Percentiles rank a stretch among this genome's conserved stretches.
Evolutionary conservation across 2,797 vertebrate species (phyloP).

Genomic region (Cottoperca gobio): DNA sequence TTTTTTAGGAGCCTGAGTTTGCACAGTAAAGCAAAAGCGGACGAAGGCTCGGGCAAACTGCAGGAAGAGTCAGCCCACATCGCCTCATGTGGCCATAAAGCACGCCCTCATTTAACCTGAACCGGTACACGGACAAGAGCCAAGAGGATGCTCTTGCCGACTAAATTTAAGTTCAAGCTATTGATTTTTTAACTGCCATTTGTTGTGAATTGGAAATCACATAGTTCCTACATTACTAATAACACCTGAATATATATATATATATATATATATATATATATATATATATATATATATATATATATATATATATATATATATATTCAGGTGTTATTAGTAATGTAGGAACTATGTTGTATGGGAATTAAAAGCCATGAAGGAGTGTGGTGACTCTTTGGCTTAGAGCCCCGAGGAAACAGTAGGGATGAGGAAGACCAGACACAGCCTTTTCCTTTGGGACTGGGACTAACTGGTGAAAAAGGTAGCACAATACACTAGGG

Average conservation of each 20-base stretch:
- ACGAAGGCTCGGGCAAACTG: constrained; percentile 24
- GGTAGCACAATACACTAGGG: constrained; percentile 38
- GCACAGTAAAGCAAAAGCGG: constrained; percentile 25
- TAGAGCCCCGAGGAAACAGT: constrained; percentile 35
- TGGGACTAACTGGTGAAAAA: constrained; percentile 48
- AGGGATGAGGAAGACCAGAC: constrained; percentile 40
- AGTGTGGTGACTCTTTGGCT: constrained; percentile 38
- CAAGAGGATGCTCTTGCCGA: constrained; percentile 17
- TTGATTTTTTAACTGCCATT: not conserved
- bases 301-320: not conserved
- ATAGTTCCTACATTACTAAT: too few relatives aligned
- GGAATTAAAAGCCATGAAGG: constrained; percentile 40
- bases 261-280: not conserved
- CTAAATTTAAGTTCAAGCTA: not conserved
- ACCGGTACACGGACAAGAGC: constrained; percentile 12
- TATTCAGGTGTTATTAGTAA: not conserved
- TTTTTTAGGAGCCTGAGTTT: constrained; percentile 22
- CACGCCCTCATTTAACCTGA: constrained; percentile 23
- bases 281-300: too few relatives aligned
- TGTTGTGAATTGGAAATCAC: not conserved
- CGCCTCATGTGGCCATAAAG: constrained; percentile 17
- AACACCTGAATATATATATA: too few relatives aligned
- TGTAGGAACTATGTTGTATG: constrained; percentile 6
- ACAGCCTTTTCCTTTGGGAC: constrained; percentile 28
- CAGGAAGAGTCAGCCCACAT: constrained; percentile 22